Evolutionary conservation across 2,113 vertebrate genomes (phyloP), one percentile per base, ranked within the genome.

Genomic region (Dasypus novemcinctus): DNA sequence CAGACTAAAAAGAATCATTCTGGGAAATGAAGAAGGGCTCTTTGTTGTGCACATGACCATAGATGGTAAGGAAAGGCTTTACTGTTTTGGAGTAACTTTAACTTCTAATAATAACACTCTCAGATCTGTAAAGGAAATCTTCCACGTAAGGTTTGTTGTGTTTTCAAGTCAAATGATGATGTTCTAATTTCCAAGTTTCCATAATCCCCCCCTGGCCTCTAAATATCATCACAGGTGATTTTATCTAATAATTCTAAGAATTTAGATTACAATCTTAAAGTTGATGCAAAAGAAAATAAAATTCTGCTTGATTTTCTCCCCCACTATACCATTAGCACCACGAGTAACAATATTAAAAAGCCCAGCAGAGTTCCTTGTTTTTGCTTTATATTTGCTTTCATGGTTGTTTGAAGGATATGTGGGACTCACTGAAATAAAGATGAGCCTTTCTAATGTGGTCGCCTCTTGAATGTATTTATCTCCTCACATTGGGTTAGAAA

Each of bases 21-120:
- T 99, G 79, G 99, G 99, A 91, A 99, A 99, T 52, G 99, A 99
- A 98, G 99, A 99, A 98, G 99, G 99, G 27, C 98, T 99, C 64
- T 99, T 99, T 96, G 98, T 99, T 96, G 98, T 99, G 71, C 99
- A 99, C 20, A 98, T 99, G 98, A 99, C 99, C 98, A 99, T 99
- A 99, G 99, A 99, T 0, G 99, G 99, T 99, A 99, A 99, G 98
- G 95, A 36, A 97, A 68, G 23, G 11, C 23, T 92, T 83, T n/a
- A 78, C 54, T 90, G 1, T 96, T 82, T 71, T 89, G 29, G 61
- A 7, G 13, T 92, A 71, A 38, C 86, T 36, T 96, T 82, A 83
- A 94, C 82, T 33, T 69, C 41, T 63, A 25, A 76, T 12, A 31
- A 61, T 72, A 69, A 20, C 25, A 66, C 4, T 49, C 63, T 46